Base-by-base conservation (phyloP, 2,113 vertebrate genomes). In the Mesocricetus auratus region DNA sequence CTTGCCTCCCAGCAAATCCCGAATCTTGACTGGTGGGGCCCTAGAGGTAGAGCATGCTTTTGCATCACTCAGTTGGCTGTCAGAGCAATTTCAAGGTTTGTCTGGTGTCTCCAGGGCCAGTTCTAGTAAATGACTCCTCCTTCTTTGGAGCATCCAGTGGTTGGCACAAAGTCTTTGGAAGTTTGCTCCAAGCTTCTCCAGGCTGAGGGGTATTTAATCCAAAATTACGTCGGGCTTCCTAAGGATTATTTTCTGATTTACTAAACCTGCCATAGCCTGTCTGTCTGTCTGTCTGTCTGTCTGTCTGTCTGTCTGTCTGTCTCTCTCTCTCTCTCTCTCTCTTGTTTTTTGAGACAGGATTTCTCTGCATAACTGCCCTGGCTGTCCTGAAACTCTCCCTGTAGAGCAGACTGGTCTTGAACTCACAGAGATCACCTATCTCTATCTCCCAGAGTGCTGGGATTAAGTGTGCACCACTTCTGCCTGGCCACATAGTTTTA, bases 81-180 rank as follows among this genome's bases (percentile, higher is more conserved):
- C 95, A 82, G 90, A 94, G 95, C 64, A 89, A 42, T 96, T 97
- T 97, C 90, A 96, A 95, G 92, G 92, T 85, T 94, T 94, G 78
- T 87, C 79, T 94, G 85, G 77, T 93, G 92, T 68, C 66, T 93
- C 81, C 64, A 90, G 50, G 69, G 39, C 36, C 62, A 90, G 2
- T 79, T 96, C 85, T 90, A 93, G 66, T 53, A 75, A 93, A 91
- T 90, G 16, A 3, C 24, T 92, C 60, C 42, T 83, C 58, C 45
- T 9, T 93, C 33, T 68, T 95, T 78, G 71, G 73, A 56, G 10
- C 26, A 77, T 94, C 71, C 42, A 81, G 42, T 90, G 50, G 85
- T 3, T 58, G n/a, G 62, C 78, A 79, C 47, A 60, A 90, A 96
- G n/a, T 90, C 71, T 94, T 93, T 64, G 81, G 13, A 93, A 79